phyloP scores from a whole-genome alignment of 2,888 invertebrate genomes.

The Azorinus chamasolen region DNA sequence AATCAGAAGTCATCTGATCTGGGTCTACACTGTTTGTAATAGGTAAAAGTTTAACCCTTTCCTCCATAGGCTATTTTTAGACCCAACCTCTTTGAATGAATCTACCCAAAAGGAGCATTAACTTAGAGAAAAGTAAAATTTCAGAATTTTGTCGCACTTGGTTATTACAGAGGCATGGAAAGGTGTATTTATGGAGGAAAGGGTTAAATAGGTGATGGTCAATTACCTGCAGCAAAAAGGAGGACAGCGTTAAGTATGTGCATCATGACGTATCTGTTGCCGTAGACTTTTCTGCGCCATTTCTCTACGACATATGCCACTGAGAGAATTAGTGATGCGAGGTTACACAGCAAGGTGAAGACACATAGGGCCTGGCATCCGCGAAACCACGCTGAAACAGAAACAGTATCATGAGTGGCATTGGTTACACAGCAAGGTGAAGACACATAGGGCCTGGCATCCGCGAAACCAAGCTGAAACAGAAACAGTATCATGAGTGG shows the following conservation, averaged over 20 bases:
- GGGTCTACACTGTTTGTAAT: no score
- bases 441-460: constrained; percentile 68
- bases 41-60: no score
- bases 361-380: constrained; percentile 72
- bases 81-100: no score
- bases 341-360: constrained; percentile 70
- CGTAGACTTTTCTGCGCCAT: constrained; percentile 62
- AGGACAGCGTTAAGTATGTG: constrained; percentile 66
- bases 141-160: no score
- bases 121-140: no score
- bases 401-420: not conserved
- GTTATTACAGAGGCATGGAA: no score
- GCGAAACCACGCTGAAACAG: constrained; percentile 74
- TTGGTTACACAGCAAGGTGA: not conserved
- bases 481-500: not conserved
- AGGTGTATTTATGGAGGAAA: no score
- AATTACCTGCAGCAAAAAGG: constrained; percentile 68
- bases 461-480: constrained; percentile 75
- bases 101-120: no score
- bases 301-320: constrained; percentile 63
- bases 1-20: no score
- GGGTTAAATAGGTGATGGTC: no score
- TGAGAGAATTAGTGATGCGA: constrained; percentile 63
- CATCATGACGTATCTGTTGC: constrained; percentile 54
- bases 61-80: no score